Evolutionary conservation across 1,140 invertebrate species (phyloP), one percentile per base, ranked within the genome.

Genomic region (Maconellicoccus hirsutus): DNA sequence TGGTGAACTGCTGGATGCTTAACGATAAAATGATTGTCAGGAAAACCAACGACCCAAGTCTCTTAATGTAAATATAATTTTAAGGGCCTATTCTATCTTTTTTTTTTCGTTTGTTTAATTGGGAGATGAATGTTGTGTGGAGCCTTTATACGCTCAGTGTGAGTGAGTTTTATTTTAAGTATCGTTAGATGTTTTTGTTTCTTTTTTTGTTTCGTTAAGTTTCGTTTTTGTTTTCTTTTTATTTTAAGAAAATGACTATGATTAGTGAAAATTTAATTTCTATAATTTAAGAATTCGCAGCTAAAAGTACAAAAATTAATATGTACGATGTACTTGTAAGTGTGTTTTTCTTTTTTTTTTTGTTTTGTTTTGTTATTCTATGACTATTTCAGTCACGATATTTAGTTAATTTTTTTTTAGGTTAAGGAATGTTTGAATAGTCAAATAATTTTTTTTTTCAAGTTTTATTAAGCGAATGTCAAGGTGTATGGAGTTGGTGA

Each of bases 11-110:
- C 16, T 66, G 25, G 61, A 66, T 25, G 61, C 61, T 66, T 66
- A 66, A 66, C 61, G 61, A 66, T 66, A 66, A 66, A 66, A 66
- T 16, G 61, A 66, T 66, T 66, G 61, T 66, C 61, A 66, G 61
- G 61, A 66, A 66, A 66, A 66, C 22, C 61, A 66, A 66, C 61
- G 61, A 66, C 61, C 61, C 61, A 66, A 66, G 61, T 66, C 61
- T 66, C 61, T 66, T 66, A 66, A 66, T 66, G 61, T 66, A 66
- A 66, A 66, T 66, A 66, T 66, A 66, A 25, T 66, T 8, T 66
- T 66, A 66, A 66, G 61, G 25, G 61, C 61, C 61, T 66, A 66
- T 66, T 66, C 25, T 26, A 25, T 23, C 10, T 8, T 25, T 25
- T 66, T 66, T 66, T 66, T 66, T 66, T 66, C 19, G 8, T 66